phyloP scores from a whole-genome alignment of 2,797 vertebrate species.

The Pitangus sulphuratus region DNA sequence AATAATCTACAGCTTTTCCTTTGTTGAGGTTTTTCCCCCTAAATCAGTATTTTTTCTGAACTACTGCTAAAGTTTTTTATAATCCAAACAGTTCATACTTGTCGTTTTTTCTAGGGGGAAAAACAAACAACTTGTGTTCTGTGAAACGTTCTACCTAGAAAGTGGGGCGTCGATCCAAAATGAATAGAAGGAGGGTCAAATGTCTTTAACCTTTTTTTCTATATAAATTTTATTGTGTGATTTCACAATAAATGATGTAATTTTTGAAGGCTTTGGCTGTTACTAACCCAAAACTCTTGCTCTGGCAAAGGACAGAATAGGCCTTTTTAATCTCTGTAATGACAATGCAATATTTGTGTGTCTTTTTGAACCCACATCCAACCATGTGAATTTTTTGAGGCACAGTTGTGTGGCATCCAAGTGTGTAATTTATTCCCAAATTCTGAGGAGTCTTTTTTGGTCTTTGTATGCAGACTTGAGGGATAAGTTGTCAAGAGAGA shows the following conservation, averaged over 20 bases:
- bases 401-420: neutral
- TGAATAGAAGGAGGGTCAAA: neutral
- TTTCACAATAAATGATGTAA: neutral
- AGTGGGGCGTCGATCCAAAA: neutral
- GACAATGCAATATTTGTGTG: neutral
- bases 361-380: neutral
- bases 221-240: neutral
- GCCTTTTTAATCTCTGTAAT: neutral
- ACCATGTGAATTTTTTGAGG: neutral
- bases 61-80: neutral
- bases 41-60: neutral
- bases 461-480: neutral
- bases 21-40: neutral
- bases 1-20: neutral
- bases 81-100: neutral
- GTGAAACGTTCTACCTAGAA: neutral
- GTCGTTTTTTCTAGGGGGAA: neutral
- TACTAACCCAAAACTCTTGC: neutral
- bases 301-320: neutral
- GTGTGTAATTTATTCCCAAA: neutral
- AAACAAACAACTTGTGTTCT: neutral
- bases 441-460: conserved; percentile 4
- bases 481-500: neutral
- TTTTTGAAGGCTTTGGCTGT: neutral
- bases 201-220: neutral